Base-by-base conservation (phyloP, 2,797 vertebrate genomes). In the Channa striata region DNA sequence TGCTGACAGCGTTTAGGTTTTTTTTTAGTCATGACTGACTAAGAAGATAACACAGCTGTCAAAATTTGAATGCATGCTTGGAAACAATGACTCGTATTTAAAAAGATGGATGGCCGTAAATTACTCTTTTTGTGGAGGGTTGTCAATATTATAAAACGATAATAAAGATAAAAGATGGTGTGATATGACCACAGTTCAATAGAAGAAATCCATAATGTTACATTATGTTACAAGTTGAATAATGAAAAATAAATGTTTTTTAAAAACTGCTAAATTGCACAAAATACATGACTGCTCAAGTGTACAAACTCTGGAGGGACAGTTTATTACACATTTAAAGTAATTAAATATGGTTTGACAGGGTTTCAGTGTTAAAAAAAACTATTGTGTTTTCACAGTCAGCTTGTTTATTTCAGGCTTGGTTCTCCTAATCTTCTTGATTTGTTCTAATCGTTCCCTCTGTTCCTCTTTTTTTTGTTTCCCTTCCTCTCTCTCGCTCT, bases 31-130 rank as follows among this genome's bases (percentile, higher is more conserved):
- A 53, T 68, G 81, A 75, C 66, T 77, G 81, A 87, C 81, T 85
- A 50, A 77, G 60, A 86, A 80, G 78, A 83, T 74, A 88, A 85
- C 82, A 84, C 82, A 88, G 76, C 80, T 90, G 83, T 85, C 61
- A 61, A 48, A 12, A 51, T 66, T 53, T 80, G 25, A 84, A 58
- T 17, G 67, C 65, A 60, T 81, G 86, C 62, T 68, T 80, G 75
- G 71, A 84, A 80, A 78, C n/a, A 6, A 59, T 51, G 80, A 59
- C 75, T 40, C 10, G 12, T 56, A 65, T 79, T 78, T 70, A 78
- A 5, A 76, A 50, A 57, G 53, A 63, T 59, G 58, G 65, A 74
- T 44, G 36, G 59, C 30, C 21, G 49, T 39, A n/a, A 61, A 72
- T 54, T 1, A 16, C 52, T 56, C 14, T n/a, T 53, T 40, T 65